Evolutionary conservation across 2,113 vertebrate genomes (phyloP).

Genomic region (Aphelocoma coerulescens): DNA sequence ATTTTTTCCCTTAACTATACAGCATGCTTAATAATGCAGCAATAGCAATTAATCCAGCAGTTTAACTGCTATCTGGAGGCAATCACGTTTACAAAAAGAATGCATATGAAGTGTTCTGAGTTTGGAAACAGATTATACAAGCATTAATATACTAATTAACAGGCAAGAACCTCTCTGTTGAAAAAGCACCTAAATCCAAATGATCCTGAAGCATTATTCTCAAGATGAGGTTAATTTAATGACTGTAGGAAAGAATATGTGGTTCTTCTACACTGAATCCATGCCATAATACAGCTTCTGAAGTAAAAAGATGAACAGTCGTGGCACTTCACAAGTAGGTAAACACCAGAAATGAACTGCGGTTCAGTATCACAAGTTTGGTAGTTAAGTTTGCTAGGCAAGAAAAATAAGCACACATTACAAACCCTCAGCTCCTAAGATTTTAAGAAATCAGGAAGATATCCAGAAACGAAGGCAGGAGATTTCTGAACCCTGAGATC

Average conservation of each 20-base stretch:
- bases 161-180: neutral
- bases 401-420: neutral
- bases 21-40: neutral
- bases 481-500: neutral
- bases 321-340: neutral
- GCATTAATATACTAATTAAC: neutral
- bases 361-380: neutral
- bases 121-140: neutral
- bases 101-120: neutral
- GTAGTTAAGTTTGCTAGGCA: neutral
- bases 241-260: neutral
- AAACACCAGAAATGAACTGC: neutral
- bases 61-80: neutral
- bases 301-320: neutral
- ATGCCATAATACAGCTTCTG: neutral
- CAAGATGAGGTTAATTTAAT: neutral
- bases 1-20: neutral
- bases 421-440: neutral
- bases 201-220: neutral
- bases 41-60: neutral
- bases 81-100: neutral
- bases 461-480: neutral
- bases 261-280: neutral
- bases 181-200: neutral
- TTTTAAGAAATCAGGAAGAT: neutral